These are phyloP conservation scores for Neocloeon triangulifer DNA, from an alignment of 1,140 invertebrate species.

Conservation along the genomic window DNA sequence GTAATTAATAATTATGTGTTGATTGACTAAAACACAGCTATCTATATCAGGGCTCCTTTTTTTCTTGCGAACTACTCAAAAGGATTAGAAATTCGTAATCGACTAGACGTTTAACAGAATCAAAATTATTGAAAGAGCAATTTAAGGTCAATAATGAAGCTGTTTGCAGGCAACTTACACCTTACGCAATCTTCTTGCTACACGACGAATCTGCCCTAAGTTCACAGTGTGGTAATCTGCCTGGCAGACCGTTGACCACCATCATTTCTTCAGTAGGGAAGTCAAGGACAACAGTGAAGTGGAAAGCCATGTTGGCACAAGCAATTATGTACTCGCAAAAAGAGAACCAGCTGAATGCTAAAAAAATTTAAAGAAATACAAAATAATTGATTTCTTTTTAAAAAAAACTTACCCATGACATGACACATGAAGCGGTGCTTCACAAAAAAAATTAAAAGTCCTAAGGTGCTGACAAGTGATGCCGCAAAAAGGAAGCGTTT, in stretches of 20 bases:
- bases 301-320: slow-evolving; percentile 75
- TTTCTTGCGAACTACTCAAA: no score
- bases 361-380: slow-evolving; percentile 15
- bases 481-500: slow-evolving; percentile 51
- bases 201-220: no score
- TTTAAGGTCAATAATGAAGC: no score
- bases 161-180: no score
- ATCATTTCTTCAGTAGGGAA: slow-evolving; percentile 60
- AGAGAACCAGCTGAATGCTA: slow-evolving; percentile 86
- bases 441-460: slow-evolving; percentile 64
- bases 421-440: slow-evolving; percentile 70
- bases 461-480: slow-evolving; percentile 53
- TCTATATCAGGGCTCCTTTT: no score
- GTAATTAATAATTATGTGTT: no score
- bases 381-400: slow-evolving; percentile 1
- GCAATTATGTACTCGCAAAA: slow-evolving; percentile 79
- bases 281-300: slow-evolving; percentile 64
- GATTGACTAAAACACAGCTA: no score
- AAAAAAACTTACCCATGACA: slow-evolving; percentile 46
- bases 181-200: no score
- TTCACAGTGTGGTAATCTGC: no score
- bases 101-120: no score
- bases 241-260: slow-evolving; percentile 32
- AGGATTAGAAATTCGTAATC: no score
- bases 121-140: no score